Evolutionary conservation across 1,140 invertebrate genomes (phyloP), one percentile per base, ranked within the genome.

Genomic region (Dendroctonus ponderosae): DNA sequence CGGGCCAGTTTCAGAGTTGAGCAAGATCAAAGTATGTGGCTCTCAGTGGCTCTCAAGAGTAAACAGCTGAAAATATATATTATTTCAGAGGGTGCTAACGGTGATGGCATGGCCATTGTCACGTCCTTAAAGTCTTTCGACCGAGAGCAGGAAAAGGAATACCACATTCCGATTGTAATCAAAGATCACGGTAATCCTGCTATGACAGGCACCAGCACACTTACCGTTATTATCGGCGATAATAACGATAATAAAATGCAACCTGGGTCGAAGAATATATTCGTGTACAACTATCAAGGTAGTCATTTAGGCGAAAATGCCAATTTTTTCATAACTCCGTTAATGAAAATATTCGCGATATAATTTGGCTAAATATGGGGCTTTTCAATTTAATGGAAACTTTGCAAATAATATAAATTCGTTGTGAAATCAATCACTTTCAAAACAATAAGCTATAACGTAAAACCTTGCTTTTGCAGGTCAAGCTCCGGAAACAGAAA

Each of bases 221-320:
- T 98, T 5, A 97, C 93, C 0, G 93, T 98, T 6, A 92, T 96
- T 15, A 97, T 99, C 73, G 95, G 96, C 15, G 95, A 96, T 76
- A 89, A 93, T 2, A 98, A 98, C 78, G 96, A 99, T 75, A 97
- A 98, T 80, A 93, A 94, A 81, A 98, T 98, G 93, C 90, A 94
- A 75, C 91, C 94, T 0, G 96, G 96, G 0, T 91, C 90, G 1
- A 98, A 98, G 80, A 93, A 97, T 66, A 97, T 98, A 70, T 91
- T 96, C 77, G 93, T 97, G 0, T 98, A 98, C 79, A 98, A 97
- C 80, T 98, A 97, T 63, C 85, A 96, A 88, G 92, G 66, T 68
- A 68, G 44, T 5, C 3, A n/a, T n/a, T n/a, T n/a, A n/a, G n/a
- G n/a, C n/a, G n/a, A n/a, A n/a, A n/a, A n/a, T n/a, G n/a, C n/a